phyloP scores from a whole-genome alignment of 2,113 vertebrate genomes.

The Craseonycteris thonglongyai region DNA sequence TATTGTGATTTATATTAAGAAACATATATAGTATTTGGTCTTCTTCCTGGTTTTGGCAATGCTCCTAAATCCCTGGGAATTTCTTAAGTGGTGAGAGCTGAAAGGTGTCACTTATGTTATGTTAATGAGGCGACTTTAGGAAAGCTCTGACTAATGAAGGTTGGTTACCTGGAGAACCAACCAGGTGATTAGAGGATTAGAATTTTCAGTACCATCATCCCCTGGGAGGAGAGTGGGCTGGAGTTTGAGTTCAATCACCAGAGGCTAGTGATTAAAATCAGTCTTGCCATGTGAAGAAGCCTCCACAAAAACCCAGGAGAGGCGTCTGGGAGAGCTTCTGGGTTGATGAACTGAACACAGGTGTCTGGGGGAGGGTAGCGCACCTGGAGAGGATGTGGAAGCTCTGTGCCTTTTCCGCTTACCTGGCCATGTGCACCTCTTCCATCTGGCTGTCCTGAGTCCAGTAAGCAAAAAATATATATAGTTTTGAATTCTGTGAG shows the following conservation, averaged over 20 bases:
- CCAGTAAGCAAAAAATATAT: neutral
- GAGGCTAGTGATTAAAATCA: neutral
- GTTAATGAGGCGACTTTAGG: neutral
- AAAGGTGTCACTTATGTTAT: neutral
- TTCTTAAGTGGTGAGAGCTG: neutral
- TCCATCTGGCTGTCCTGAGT: neutral
- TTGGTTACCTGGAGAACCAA: neutral
- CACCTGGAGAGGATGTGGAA: neutral
- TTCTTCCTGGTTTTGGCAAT: neutral
- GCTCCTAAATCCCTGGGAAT: neutral
- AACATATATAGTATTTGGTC: neutral
- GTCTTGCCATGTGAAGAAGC: neutral
- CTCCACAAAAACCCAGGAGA: neutral
- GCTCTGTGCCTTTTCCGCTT: accelerated
- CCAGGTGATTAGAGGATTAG: neutral
- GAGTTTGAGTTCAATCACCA: neutral
- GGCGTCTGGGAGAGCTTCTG: neutral
- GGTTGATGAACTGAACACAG: neutral
- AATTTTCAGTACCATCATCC: too few species aligned
- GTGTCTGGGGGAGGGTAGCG: neutral
- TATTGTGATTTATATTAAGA: neutral
- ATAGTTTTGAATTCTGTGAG: neutral
- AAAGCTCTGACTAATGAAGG: neutral
- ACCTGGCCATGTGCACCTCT: neutral
- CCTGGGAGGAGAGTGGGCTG: neutral